Conservation (phyloP, 1,140 invertebrate species). For the Atta texana region DNA sequence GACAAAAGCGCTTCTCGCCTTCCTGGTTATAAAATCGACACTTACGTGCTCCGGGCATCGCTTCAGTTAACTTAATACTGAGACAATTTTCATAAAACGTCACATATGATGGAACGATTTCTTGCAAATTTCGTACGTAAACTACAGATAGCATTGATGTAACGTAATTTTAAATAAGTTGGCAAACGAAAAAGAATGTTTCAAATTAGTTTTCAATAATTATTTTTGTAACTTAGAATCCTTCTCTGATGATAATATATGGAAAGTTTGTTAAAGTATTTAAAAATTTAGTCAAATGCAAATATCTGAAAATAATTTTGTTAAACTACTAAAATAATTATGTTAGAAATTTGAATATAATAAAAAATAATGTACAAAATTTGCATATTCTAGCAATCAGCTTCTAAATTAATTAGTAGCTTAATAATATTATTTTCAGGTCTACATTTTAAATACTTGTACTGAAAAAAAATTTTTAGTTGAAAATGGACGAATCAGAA, state of each 20-base stretch:
- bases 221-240: background rate
- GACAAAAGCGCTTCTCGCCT: slow-evolving; percentile 51
- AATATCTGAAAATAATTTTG: no score
- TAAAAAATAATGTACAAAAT: no score
- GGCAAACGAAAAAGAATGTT: background rate
- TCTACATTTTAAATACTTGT: no score
- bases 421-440: no score
- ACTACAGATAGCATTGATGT: background rate
- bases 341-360: no score
- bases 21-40: slow-evolving; percentile 56
- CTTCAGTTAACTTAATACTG: slow-evolving; percentile 58
- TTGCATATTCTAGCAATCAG: no score
- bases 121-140: background rate
- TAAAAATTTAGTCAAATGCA: no score
- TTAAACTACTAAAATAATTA: no score
- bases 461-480: no score
- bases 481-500: no score
- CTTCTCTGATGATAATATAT: background rate
- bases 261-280: no score
- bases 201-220: background rate
- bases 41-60: slow-evolving; percentile 18
- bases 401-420: no score
- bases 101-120: background rate
- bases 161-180: background rate
- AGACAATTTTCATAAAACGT: slow-evolving; percentile 66